Conservation (phyloP, 2,888 invertebrate genomes). For the Drosophila borborema region DNA sequence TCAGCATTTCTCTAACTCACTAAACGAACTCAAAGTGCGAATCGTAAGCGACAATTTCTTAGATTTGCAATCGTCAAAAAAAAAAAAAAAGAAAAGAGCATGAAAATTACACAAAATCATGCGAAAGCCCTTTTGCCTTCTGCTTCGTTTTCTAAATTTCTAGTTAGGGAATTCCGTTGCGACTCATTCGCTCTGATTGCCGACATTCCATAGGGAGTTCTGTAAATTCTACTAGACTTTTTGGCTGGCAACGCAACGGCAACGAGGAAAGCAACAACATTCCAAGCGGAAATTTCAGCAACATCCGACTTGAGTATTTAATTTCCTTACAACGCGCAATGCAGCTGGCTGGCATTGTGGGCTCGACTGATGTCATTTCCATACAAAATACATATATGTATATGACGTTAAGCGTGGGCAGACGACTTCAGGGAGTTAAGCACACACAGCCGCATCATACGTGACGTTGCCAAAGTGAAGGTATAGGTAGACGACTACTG, state of each 20-base stretch:
- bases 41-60: background rate
- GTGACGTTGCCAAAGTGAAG: slow-evolving; percentile 49
- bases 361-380: slow-evolving; percentile 46
- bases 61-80: background rate
- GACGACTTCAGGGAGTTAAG: slow-evolving; percentile 45
- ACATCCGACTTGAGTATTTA: slow-evolving; percentile 79
- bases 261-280: slow-evolving; percentile 23
- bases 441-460: slow-evolving; percentile 16
- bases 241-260: slow-evolving; percentile 11
- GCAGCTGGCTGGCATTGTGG: slow-evolving; percentile 47
- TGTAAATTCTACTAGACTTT: slow-evolving; percentile 46
- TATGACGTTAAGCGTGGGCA: slow-evolving; percentile 40
- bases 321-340: slow-evolving; percentile 72
- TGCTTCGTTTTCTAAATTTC: background rate
- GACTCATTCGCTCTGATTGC: slow-evolving; percentile 36
- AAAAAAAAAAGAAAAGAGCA: too few relatives aligned
- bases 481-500: background rate
- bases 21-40: slow-evolving; percentile 1
- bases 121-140: background rate
- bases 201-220: slow-evolving; percentile 16
- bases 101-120: slow-evolving; percentile 6
- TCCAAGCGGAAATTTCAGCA: slow-evolving; percentile 72
- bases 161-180: slow-evolving; percentile 28
- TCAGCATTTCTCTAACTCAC: background rate
- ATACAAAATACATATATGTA: slow-evolving; percentile 7